Evolutionary conservation across 2,888 invertebrate species (phyloP).

Genomic region (Tetranychus truncatus): DNA sequence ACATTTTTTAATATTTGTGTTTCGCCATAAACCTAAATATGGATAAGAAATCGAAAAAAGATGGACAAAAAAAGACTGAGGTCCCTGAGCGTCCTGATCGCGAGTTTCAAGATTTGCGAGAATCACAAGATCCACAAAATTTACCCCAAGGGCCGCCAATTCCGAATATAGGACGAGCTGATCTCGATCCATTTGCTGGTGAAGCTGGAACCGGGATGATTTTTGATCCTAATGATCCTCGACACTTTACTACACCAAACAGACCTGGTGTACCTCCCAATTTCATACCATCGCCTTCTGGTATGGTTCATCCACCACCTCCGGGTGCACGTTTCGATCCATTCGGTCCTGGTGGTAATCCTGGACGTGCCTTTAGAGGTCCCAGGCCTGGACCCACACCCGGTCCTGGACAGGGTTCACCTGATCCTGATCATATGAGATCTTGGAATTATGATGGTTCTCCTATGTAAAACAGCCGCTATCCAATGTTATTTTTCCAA

Average conservation of each 20-base stretch:
- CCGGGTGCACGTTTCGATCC: conserved; percentile 73
- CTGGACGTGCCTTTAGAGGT: not conserved
- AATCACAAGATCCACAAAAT: not conserved
- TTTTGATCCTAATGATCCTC: conserved; percentile 42
- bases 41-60: not conserved
- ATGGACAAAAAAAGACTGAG: not conserved
- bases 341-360: conserved; percentile 47
- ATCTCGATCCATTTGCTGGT: conserved; percentile 54
- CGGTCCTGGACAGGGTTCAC: conserved; percentile 29
- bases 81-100: not conserved
- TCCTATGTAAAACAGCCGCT: conserved; percentile 11
- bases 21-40: not conserved
- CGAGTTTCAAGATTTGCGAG: too few species aligned
- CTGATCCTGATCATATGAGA: conserved; percentile 50
- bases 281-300: conserved; percentile 28
- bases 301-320: conserved; percentile 37
- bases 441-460: conserved; percentile 40
- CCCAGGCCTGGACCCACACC: not conserved
- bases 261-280: too few species aligned
- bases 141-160: conserved; percentile 27
- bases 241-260: not conserved
- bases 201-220: conserved; percentile 49
- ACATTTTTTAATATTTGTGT: too few species aligned
- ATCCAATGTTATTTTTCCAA: too few species aligned
- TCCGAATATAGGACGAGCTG: conserved; percentile 47